Evolutionary conservation across 2,113 vertebrate species (phyloP), one percentile per base, ranked within the genome.

Genomic region (Murina feae): DNA sequence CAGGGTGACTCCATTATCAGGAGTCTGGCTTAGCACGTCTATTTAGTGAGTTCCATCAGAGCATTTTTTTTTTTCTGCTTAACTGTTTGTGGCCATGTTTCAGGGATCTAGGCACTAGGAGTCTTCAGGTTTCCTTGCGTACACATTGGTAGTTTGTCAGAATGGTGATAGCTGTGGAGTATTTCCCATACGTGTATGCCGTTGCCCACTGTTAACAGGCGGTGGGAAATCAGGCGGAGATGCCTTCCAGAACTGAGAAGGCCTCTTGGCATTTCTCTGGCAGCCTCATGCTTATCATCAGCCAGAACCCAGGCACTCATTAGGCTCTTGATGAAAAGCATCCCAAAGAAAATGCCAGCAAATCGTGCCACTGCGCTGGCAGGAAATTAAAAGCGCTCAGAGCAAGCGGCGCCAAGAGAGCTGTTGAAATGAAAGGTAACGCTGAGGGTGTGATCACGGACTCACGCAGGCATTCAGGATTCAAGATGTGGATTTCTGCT

Each of bases 271-370:
- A 95, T 94, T 97, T 97, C 79, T 35, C 93, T 94, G 84, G 95
- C 95, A 97, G 82, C 83, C 80, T 86, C 44, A 2, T 66, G 78
- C 86, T 92, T 93, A 83, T 96, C 93, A 65, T 37, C 94, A 89
- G 96, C 96, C 96, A 97, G 93, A 93, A 95, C 60, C 74, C 69
- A 95, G 93, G 94, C 92, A 89, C 91, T 97, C 97, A 95, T 96
- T 97, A 95, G 75, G 82, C 71, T 96, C 87, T 71, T 93, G 96
- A 96, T 96, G 94, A 95, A 97, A 97, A 94, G 95, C 90, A 94
- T 96, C 83, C 97, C 83, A 86, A 96, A 94, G 96, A 96, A 97
- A 96, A 98, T 93, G 96, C 93, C 97, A 96, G 78, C 93, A 96
- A 97, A 92, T 81, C 83, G 75, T 96, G 90, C 96, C 94, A 91